phyloP scores from a whole-genome alignment of 2,888 invertebrate species.

The Lomographa bimaculata region DNA sequence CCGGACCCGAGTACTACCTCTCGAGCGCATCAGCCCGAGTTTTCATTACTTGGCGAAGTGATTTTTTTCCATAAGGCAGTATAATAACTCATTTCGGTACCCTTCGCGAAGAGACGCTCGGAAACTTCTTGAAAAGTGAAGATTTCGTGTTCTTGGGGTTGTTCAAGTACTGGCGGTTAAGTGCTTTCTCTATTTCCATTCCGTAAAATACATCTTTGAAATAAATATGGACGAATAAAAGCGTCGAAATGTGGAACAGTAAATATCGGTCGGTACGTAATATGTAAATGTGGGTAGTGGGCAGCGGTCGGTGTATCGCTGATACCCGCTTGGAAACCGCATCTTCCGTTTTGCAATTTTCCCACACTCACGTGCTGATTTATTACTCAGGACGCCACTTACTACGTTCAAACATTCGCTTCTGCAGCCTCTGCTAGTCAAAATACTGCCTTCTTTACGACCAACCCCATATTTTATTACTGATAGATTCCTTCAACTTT shows the following conservation, averaged over 20 bases:
- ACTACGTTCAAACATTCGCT: conserved; percentile 58
- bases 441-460: conserved; percentile 66
- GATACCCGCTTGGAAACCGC: conserved; percentile 57
- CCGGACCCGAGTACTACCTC: conserved; percentile 73
- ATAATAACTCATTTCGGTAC: conserved; percentile 80
- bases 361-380: conserved; percentile 62
- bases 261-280: conserved; percentile 24
- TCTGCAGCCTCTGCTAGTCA: conserved; percentile 53
- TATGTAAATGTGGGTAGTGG: conserved; percentile 38
- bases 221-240: conserved; percentile 23
- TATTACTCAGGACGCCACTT: conserved; percentile 61
- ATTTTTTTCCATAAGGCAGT: conserved; percentile 75
- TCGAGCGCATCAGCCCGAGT: conserved; percentile 77
- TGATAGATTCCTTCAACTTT: conserved; percentile 58
- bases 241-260: conserved; percentile 7
- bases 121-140: conserved; percentile 59
- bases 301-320: conserved; percentile 46
- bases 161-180: conserved; percentile 25
- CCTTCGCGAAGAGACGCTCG: conserved; percentile 59
- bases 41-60: conserved; percentile 79
- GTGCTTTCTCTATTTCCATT: conserved; percentile 16
- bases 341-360: conserved; percentile 62
- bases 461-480: conserved; percentile 66
- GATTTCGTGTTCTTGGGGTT: conserved; percentile 41
- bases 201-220: conserved; percentile 7